phyloP scores from a whole-genome alignment of 2,888 invertebrate species.

The Periphyllus acericola region DNA sequence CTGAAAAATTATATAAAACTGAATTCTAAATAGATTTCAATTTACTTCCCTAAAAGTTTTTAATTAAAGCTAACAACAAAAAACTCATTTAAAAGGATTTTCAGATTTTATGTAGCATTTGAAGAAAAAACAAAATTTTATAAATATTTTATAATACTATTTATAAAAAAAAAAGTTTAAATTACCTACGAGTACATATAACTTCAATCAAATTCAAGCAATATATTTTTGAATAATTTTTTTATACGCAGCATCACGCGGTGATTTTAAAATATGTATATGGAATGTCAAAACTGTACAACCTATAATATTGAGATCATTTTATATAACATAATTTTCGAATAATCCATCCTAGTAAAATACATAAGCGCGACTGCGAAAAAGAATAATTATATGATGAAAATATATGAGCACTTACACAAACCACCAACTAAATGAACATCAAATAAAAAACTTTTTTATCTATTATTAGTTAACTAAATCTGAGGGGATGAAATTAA shows the following conservation, averaged over 20 bases:
- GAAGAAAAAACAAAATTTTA: not conserved
- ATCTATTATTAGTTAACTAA: not conserved
- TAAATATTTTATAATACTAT: not conserved
- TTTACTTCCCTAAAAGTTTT: constrained; percentile 1
- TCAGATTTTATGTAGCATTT: not conserved
- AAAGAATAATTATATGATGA: too few relatives aligned
- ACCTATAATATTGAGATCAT: too few relatives aligned
- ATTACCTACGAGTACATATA: not conserved
- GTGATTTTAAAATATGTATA: too few relatives aligned
- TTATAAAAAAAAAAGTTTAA: not conserved
- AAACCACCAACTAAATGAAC: not conserved
- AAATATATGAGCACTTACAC: too few relatives aligned
- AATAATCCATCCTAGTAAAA: too few relatives aligned
- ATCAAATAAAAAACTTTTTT: not conserved
- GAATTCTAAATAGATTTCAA: not conserved
- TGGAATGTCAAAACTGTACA: too few relatives aligned
- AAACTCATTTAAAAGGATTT: not conserved
- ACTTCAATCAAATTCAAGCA: not conserved
- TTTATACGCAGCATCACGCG: not conserved
- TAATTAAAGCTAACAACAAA: constrained; percentile 8
- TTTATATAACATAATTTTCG: too few relatives aligned
- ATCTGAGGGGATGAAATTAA: not conserved
- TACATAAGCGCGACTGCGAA: too few relatives aligned
- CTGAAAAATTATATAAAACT: not conserved
- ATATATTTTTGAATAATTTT: not conserved